Base-by-base conservation (phyloP, 1,140 invertebrate species). In the Zaprionus kolodkinae region DNA sequence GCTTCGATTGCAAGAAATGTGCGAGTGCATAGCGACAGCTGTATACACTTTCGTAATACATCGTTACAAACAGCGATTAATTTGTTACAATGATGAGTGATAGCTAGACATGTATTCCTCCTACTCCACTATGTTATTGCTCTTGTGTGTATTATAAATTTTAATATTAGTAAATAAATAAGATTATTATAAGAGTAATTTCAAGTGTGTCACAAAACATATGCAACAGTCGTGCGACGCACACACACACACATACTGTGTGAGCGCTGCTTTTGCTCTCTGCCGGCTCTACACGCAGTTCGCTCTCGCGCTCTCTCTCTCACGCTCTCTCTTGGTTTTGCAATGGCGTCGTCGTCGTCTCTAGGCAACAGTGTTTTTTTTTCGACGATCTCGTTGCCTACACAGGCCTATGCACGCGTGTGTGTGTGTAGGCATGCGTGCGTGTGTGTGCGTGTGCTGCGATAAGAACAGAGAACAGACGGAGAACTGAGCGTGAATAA, bases 391-490 rank as follows among this genome's bases (percentile, higher is more conserved):
- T 62, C 10, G 4, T 35, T 35, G 33, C 61, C 56, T 66, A 61
- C 69, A 33, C 21, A n/a, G 3, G 10, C 7, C 6, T 50, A 21
- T 50, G 45, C 40, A 21, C 43, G n/a, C 70, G 54, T 38, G n/a
- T 43, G 33, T 38, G 43, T 71, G 50, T 52, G 35, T 76, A n/a
- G n/a, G n/a, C n/a, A n/a, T n/a, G n/a, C n/a, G 48, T 56, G 30
- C 64, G 45, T 48, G 52, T 76, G 25, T 69, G 48, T 43, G 38
- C 64, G 59, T 43, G 17, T 40, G 48, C 59, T 17, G 59, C 69
- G 40, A 86, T 86, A 83, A 83, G 72, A 43, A 54, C 67, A 54
- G 25, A 38, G 45, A 40, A 36, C 2, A 45, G 60, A 54, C 67
- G 54, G 25, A 38, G 45, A 40, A 36, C 2, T 40, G 60, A 59